Percentiles rank a stretch among this genome's conserved stretches.
Evolutionary conservation across 2,888 invertebrate genomes (phyloP).

Genomic region (Celastrina argiolus): DNA sequence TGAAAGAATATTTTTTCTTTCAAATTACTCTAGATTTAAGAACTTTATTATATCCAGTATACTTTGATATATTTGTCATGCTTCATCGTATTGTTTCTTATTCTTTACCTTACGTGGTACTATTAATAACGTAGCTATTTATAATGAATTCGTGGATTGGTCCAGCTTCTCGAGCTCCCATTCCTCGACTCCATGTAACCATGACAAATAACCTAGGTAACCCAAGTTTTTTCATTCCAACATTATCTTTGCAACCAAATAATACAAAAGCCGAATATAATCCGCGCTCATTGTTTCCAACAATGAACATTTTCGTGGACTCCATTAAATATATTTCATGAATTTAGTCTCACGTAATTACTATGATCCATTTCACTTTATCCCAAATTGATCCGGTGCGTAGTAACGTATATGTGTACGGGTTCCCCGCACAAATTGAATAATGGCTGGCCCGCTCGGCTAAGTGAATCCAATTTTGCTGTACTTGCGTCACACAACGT

Average conservation of each 20-base stretch:
- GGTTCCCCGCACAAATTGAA: slow-evolving; percentile 61
- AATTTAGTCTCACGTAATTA: slow-evolving; percentile 16
- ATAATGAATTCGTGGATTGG: too few relatives aligned
- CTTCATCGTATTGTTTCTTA: too few relatives aligned
- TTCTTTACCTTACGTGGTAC: too few relatives aligned
- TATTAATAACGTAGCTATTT: not conserved
- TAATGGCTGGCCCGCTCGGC: slow-evolving; percentile 60
- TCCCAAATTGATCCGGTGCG: slow-evolving; percentile 38
- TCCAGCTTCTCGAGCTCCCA: too few relatives aligned
- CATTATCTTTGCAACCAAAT: not conserved
- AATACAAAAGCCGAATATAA: not conserved
- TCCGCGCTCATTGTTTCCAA: not conserved
- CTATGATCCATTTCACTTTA: slow-evolving; percentile 13
- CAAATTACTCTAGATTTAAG: not conserved
- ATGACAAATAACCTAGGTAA: not conserved
- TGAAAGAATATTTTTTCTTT: not conserved
- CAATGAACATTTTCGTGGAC: slow-evolving; percentile 3
- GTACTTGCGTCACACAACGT: slow-evolving; percentile 47
- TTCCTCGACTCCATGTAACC: too few relatives aligned
- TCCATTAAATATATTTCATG: not conserved
- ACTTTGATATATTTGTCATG: not conserved
- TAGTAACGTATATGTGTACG: slow-evolving; percentile 46
- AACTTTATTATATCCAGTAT: not conserved
- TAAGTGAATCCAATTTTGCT: slow-evolving; percentile 67
- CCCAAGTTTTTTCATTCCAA: not conserved